These are phyloP conservation scores for Elysia chlorotica DNA, from an alignment of 1,140 invertebrate species.

Conservation along the genomic window DNA sequence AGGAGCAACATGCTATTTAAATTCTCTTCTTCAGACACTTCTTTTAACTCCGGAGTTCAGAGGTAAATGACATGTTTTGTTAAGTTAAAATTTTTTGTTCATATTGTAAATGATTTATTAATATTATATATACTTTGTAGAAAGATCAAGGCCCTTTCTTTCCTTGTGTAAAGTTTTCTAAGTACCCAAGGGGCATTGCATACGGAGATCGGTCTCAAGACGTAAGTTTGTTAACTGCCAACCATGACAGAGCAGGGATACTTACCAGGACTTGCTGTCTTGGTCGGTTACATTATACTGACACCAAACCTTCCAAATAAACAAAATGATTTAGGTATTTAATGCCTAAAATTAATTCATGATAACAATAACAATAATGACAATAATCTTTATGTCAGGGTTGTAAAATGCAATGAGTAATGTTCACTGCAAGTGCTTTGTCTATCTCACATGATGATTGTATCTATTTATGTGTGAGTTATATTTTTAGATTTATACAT, in stretches of 20 bases:
- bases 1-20: constrained; percentile 62
- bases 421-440: background rate
- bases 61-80: constrained; percentile 41
- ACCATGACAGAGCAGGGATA: background rate
- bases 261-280: too few species aligned
- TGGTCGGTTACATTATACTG: too few species aligned
- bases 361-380: background rate
- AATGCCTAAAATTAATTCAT: background rate
- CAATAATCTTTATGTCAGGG: background rate
- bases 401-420: background rate
- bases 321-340: too few species aligned
- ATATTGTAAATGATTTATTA: background rate
- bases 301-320: too few species aligned
- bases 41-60: constrained; percentile 61
- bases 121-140: background rate
- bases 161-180: background rate
- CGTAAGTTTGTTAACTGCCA: background rate
- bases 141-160: too few species aligned
- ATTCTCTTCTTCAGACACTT: constrained; percentile 58
- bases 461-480: background rate
- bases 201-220: too few species aligned
- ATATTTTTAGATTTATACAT: background rate
- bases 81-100: background rate
- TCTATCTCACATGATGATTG: background rate
- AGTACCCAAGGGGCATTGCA: too few species aligned